A percentile compares a stretch with the other conserved stretches of the same genome.
Conservation (phyloP, 2,113 vertebrate species). For the Galemys pyrenaicus region DNA sequence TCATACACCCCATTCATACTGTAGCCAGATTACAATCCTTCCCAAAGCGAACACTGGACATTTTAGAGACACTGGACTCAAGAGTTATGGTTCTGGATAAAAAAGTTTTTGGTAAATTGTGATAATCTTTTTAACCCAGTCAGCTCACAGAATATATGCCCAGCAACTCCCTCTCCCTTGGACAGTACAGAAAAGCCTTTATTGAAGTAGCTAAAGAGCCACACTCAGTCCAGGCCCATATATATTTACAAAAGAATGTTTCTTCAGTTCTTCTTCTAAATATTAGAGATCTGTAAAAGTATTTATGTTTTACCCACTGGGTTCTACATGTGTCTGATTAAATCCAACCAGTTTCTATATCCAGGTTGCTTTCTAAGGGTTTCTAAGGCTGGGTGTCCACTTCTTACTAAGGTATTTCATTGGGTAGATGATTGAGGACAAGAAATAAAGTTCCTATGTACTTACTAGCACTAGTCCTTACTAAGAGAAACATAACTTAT, state of each 20-base stretch:
- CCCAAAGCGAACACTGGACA: background rate
- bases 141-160: background rate
- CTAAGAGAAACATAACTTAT: background rate
- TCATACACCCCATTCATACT: background rate
- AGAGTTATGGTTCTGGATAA: background rate
- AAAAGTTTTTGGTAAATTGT: background rate
- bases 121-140: background rate
- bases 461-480: background rate
- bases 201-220: background rate
- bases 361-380: background rate
- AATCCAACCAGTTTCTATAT: background rate
- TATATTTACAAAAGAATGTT: background rate
- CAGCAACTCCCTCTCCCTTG: background rate
- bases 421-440: background rate
- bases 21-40: background rate
- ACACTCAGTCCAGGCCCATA: background rate
- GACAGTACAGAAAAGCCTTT: background rate
- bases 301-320: background rate
- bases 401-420: background rate
- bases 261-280: background rate
- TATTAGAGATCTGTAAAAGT: background rate
- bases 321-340: background rate
- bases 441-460: background rate
- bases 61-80: background rate
- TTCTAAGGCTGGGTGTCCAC: background rate